A percentile compares a stretch with the other conserved stretches of the same genome.
Evolutionary conservation across 2,113 vertebrate genomes (phyloP).

Genomic region (Kryptolebias marmoratus): DNA sequence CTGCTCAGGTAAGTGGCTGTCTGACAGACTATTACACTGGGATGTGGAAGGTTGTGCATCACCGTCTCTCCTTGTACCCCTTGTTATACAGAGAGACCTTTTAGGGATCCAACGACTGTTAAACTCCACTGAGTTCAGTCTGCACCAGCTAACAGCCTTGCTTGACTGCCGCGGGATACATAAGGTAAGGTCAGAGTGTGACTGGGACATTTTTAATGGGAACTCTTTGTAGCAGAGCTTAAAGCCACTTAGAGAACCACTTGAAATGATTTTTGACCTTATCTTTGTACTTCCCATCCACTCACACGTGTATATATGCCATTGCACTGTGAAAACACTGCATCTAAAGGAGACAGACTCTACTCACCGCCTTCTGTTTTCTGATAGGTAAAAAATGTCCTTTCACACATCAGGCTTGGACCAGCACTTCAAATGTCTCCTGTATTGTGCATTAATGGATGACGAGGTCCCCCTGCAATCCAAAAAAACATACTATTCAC

Average conservation of each 20-base stretch:
- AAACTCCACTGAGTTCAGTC: slow-evolving; percentile 89
- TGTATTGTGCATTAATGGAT: not conserved
- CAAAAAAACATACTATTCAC: not conserved
- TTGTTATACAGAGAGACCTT: slow-evolving; percentile 87
- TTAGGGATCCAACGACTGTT: slow-evolving; percentile 89
- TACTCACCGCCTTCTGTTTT: slow-evolving; percentile 16
- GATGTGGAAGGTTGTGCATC: slow-evolving; percentile 31
- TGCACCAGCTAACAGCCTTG: slow-evolving; percentile 93
- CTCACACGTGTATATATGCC: slow-evolving; percentile 22
- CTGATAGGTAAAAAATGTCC: not conserved
- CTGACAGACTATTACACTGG: slow-evolving; percentile 40
- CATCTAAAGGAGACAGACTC: slow-evolving; percentile 4
- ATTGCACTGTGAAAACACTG: slow-evolving; percentile 16
- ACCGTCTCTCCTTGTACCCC: slow-evolving; percentile 29
- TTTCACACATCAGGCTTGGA: not conserved
- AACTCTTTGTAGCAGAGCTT: slow-evolving; percentile 28
- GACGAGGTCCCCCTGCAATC: not conserved
- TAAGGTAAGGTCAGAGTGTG: slow-evolving; percentile 83
- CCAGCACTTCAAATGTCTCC: not conserved
- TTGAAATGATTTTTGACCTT: slow-evolving; percentile 24
- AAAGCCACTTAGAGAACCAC: slow-evolving; percentile 24
- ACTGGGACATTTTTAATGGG: slow-evolving; percentile 37
- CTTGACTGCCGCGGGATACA: slow-evolving; percentile 94
- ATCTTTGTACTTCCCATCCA: slow-evolving; percentile 3
- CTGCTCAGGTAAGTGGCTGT: slow-evolving; percentile 83